phyloP scores from a whole-genome alignment of 2,888 invertebrate species.

The Orthosia incerta region DNA sequence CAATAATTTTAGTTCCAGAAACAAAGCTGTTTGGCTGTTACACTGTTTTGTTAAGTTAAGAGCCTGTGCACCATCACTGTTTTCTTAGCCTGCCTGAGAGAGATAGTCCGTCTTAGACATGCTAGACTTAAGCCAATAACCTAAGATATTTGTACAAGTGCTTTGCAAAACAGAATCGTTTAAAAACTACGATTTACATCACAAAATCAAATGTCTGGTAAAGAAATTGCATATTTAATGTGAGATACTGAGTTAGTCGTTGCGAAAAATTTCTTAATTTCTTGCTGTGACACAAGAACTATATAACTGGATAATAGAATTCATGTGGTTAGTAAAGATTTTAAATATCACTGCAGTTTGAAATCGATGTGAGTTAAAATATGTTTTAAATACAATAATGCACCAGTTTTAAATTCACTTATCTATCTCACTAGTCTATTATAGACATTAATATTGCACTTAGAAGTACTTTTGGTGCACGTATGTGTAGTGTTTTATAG shows the following conservation, averaged over 20 bases:
- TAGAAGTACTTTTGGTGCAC: no score
- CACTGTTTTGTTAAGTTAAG: background rate
- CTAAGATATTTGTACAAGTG: background rate
- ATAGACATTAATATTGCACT: background rate
- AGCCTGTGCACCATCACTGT: background rate
- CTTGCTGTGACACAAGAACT: background rate
- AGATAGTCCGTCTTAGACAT: background rate
- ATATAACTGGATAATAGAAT: background rate
- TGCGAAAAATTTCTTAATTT: slow-evolving; percentile 19
- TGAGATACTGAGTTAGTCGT: background rate
- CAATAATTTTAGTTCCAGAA: background rate
- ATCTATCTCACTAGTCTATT: no score
- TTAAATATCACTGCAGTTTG: background rate
- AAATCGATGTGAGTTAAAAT: no score
- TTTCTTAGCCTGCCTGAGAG: background rate
- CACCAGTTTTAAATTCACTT: background rate
- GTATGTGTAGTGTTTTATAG: no score
- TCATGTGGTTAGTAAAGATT: background rate
- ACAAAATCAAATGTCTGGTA: slow-evolving; percentile 8
- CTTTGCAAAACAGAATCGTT: background rate
- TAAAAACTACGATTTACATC: background rate
- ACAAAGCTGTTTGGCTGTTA: background rate
- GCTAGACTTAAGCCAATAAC: background rate
- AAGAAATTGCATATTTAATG: slow-evolving; percentile 12
- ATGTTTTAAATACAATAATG: background rate